Evolutionary conservation across 2,888 invertebrate genomes (phyloP).

Genomic region (Limnephilus auricula): DNA sequence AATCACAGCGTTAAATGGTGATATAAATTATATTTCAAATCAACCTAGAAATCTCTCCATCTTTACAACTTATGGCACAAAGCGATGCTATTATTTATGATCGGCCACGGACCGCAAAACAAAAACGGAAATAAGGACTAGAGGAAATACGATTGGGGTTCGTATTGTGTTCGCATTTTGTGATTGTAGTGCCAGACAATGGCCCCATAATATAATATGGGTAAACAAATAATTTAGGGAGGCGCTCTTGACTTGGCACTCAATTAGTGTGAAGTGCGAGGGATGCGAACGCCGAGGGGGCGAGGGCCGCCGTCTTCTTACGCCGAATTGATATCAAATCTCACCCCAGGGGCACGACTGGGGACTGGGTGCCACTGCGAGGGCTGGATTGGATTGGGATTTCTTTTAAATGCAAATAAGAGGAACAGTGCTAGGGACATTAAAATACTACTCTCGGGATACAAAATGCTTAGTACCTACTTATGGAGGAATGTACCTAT

Average conservation of each 20-base stretch:
- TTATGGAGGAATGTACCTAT: too few species aligned
- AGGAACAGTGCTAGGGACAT: background rate
- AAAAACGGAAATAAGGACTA: slow-evolving; percentile 42
- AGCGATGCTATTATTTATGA: background rate
- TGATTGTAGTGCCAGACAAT: slow-evolving; percentile 60
- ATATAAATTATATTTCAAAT: slow-evolving; percentile 22
- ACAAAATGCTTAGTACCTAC: background rate
- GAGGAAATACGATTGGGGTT: slow-evolving; percentile 48
- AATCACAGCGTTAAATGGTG: background rate
- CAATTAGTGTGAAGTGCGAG: slow-evolving; percentile 66
- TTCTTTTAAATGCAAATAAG: background rate
- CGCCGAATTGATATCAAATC: slow-evolving; percentile 66
- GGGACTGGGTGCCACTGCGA: slow-evolving; percentile 32
- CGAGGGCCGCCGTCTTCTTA: slow-evolving; percentile 53
- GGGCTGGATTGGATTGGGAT: background rate
- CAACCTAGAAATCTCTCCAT: slow-evolving; percentile 6
- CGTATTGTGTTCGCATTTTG: slow-evolving; percentile 38
- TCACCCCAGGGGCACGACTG: slow-evolving; percentile 55
- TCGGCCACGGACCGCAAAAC: slow-evolving; percentile 16
- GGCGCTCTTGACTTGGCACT: slow-evolving; percentile 64
- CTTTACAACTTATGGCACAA: slow-evolving; percentile 32
- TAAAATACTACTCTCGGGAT: background rate
- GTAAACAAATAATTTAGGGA: slow-evolving; percentile 64
- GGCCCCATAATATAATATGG: slow-evolving; percentile 58
- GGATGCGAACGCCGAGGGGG: slow-evolving; percentile 40